phyloP scores from a whole-genome alignment of 2,888 invertebrate genomes.

The Ormyrus labotus region DNA sequence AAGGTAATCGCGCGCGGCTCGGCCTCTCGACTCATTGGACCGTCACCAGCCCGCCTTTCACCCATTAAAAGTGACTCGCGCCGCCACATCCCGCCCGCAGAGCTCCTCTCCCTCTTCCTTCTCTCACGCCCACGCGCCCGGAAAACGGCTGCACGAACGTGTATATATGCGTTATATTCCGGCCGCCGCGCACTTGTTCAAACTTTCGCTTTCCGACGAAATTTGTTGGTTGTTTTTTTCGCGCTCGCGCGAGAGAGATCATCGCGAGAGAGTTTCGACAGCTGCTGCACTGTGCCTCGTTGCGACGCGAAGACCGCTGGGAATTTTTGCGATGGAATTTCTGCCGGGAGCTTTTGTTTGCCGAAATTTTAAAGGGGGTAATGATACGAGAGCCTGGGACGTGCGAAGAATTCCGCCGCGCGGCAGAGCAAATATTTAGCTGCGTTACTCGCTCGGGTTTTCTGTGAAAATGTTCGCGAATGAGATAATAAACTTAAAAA shows the following conservation, averaged over 20 bases:
- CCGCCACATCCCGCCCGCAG: constrained; percentile 74
- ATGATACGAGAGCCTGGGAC: too few relatives aligned
- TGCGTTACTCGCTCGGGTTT: too few relatives aligned
- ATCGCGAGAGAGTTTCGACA: too few relatives aligned
- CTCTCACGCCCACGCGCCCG: constrained; percentile 37
- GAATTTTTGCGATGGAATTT: too few relatives aligned
- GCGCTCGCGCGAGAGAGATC: background rate
- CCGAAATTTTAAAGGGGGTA: background rate
- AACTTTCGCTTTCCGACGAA: background rate
- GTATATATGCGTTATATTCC: background rate
- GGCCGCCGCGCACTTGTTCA: background rate
- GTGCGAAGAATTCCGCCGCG: too few relatives aligned
- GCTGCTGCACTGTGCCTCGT: too few relatives aligned
- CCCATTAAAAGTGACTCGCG: constrained; percentile 71
- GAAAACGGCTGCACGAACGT: background rate
- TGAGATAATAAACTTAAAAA: too few relatives aligned
- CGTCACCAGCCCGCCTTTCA: constrained; percentile 66
- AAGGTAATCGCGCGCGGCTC: constrained; percentile 57
- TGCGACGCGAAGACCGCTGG: too few relatives aligned
- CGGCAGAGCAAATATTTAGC: too few relatives aligned
- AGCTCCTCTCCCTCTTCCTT: background rate
- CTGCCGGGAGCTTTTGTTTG: too few relatives aligned
- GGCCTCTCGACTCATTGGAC: constrained; percentile 69
- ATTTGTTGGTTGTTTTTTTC: background rate
- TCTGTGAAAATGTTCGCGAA: too few relatives aligned